A percentile compares a stretch with the other conserved stretches of the same genome.
Conservation (phyloP, 2,113 vertebrate species). For the Notechis scutatus region DNA sequence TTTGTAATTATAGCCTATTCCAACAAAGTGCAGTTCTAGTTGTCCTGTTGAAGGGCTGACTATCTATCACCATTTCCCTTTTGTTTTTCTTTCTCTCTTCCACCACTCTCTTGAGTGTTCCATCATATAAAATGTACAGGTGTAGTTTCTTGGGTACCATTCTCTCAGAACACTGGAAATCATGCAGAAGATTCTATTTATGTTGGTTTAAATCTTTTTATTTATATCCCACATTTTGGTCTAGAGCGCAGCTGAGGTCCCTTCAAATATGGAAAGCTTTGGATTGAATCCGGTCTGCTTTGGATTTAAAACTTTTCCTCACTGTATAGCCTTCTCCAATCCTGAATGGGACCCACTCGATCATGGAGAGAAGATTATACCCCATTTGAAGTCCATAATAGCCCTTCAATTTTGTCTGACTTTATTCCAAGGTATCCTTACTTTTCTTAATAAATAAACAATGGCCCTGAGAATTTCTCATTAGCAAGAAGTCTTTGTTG, state of each 20-base stretch:
- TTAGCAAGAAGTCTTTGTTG: background rate
- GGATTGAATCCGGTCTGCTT: background rate
- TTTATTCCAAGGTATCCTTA: background rate
- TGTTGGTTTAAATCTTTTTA: background rate
- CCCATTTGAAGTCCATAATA: background rate
- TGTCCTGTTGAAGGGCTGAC: background rate
- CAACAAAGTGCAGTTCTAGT: background rate
- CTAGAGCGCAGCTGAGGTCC: background rate
- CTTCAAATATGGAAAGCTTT: conserved; percentile 33
- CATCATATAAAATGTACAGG: background rate
- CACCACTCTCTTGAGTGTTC: too few species aligned
- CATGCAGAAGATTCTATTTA: conserved; percentile 26
- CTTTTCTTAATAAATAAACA: background rate
- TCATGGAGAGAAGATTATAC: background rate
- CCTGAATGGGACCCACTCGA: background rate
- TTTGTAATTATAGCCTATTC: background rate
- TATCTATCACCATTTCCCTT: background rate
- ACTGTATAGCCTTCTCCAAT: background rate
- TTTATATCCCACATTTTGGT: background rate
- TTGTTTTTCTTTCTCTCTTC: background rate
- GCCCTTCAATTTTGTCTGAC: background rate
- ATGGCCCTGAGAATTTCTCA: background rate
- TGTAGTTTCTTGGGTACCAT: too few species aligned
- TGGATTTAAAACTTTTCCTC: conserved; percentile 12
- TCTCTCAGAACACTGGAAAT: conserved; percentile 1